A percentile compares a stretch with the other conserved stretches of the same genome.
These are phyloP conservation scores for Drosophila repleta DNA, from an alignment of 1,140 invertebrate genomes.

Conservation along the genomic window DNA sequence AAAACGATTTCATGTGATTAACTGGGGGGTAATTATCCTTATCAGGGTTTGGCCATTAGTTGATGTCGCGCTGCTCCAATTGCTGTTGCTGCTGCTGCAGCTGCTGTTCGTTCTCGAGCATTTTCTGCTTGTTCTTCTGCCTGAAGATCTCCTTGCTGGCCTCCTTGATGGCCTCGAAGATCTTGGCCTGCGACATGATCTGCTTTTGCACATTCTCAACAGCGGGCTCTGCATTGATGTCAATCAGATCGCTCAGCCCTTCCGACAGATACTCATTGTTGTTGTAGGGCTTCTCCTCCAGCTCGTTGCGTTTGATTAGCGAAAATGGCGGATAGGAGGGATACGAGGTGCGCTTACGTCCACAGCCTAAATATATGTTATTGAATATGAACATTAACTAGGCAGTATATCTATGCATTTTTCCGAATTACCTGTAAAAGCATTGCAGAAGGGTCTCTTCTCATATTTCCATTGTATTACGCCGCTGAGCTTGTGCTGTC, in stretches of 20 bases:
- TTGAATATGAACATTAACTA: background rate
- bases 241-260: conserved; percentile 86
- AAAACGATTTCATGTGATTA: conserved; percentile 29
- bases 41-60: conserved; percentile 38
- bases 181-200: conserved; percentile 90
- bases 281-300: conserved; percentile 72
- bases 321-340: conserved; percentile 84
- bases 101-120: conserved; percentile 56
- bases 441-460: conserved; percentile 90
- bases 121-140: conserved; percentile 83
- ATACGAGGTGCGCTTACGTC: conserved; percentile 86
- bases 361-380: conserved; percentile 85
- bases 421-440: conserved; percentile 87
- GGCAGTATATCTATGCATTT: background rate
- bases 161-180: conserved; percentile 91
- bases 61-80: conserved; percentile 59
- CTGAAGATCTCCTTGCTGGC: conserved; percentile 88
- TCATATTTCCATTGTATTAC: conserved; percentile 83
- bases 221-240: conserved; percentile 88
- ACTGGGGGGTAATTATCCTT: background rate
- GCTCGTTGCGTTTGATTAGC: conserved; percentile 69
- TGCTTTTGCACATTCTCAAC: conserved; percentile 90
- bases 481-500: conserved; percentile 76
- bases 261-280: conserved; percentile 85
- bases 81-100: conserved; percentile 42